Evolutionary conservation across 2,797 vertebrate species (phyloP).

Genomic region (Poeciliopsis presidionis): DNA sequence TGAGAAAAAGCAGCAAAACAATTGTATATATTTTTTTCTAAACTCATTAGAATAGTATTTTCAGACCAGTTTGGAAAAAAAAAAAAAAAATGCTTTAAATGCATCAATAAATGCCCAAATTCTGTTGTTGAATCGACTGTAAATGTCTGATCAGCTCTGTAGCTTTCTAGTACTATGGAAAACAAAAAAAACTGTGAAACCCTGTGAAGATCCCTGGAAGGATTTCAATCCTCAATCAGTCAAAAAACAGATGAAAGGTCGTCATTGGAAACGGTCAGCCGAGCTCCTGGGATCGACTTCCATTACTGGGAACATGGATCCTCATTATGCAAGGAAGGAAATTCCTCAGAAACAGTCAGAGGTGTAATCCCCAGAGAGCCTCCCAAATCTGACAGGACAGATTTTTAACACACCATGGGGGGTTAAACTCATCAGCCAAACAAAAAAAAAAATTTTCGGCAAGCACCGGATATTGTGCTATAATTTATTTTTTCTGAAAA

Average conservation of each 20-base stretch:
- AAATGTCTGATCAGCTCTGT: not conserved
- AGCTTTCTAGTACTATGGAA: not conserved
- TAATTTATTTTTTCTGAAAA: slow-evolving; percentile 66
- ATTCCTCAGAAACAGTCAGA: slow-evolving; percentile 59
- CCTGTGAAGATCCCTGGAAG: slow-evolving; percentile 40
- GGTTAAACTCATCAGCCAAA: slow-evolving; percentile 6
- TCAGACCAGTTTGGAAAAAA: not conserved
- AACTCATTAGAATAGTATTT: not conserved
- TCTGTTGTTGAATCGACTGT: not conserved
- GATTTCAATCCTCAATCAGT: slow-evolving; percentile 20
- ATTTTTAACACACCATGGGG: not conserved
- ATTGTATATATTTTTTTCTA: not conserved
- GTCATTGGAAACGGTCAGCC: slow-evolving; percentile 38
- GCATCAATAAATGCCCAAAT: not conserved
- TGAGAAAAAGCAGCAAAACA: too few relatives aligned
- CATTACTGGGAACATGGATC: slow-evolving; percentile 61
- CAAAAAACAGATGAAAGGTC: slow-evolving; percentile 49
- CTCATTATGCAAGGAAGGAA: slow-evolving; percentile 41
- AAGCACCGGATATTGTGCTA: slow-evolving; percentile 27
- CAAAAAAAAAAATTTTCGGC: slow-evolving; percentile 8
- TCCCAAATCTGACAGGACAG: slow-evolving; percentile 1
- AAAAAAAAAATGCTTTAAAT: not conserved
- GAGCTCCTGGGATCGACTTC: slow-evolving; percentile 39
- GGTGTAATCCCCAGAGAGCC: slow-evolving; percentile 39
- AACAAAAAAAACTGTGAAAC: slow-evolving; percentile 22